Evolutionary conservation across 2,113 vertebrate species (phyloP), one percentile per base, ranked within the genome.

Genomic region (Etheostoma spectabile): DNA sequence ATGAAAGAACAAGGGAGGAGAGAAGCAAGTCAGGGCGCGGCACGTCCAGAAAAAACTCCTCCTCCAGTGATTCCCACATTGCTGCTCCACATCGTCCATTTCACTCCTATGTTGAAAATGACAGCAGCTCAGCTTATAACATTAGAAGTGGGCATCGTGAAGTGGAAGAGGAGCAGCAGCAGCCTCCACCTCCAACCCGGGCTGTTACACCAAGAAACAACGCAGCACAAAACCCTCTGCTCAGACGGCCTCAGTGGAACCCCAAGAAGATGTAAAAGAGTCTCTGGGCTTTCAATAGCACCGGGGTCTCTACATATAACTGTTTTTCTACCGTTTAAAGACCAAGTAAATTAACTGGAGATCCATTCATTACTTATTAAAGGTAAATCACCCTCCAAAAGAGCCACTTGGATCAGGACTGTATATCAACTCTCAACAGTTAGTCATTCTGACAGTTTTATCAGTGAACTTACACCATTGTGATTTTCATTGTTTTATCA

Each of bases 181-280:
- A 33, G 56, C 22, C 46, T 33, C 66, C 82, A 3, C 16, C 81
- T 46, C 55, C 80, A 13, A 53, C 52, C 79, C 92, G 91, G 92
- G 87, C 69, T 0, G 86, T 79, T 15, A 93, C 93, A 66, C 74
- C 86, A 61, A 80, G 55, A 62, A 82, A 91, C 8, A n/a, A 33
- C 22, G 38, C 59, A 0, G 45, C 83, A 18, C 60, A 8, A 65
- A 92, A 93, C 57, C 90, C 94, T 51, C 86, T 94, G 27, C 93
- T 95, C 30, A 86, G 85, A 49, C 84, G 88, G 55, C 90, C 95
- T 18, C 88, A 90, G 74, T 94, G 93, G 90, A 93, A 92, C 60
- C 86, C 88, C 1, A 83, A 79, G 72, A 92, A 85, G 63, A 72
- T 27, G 13, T 89, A 67, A 67, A 73, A 71, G 8, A 2, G 62